These are phyloP conservation scores for Lysandra coridon DNA, from an alignment of 2,888 invertebrate species.

Conservation along the genomic window DNA sequence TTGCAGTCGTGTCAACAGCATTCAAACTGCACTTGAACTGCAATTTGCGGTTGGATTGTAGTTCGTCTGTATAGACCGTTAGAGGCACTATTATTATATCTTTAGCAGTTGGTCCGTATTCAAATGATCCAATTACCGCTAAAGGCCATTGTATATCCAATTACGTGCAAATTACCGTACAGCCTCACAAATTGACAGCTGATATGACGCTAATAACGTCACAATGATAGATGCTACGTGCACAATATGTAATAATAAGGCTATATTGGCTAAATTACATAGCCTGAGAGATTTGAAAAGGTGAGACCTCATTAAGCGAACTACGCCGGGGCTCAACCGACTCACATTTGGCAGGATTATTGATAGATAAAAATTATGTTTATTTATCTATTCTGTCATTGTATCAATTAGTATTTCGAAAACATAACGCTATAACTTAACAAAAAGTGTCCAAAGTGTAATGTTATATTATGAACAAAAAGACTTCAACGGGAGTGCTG, in stretches of 20 bases:
- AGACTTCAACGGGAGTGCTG: neutral
- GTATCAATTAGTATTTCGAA: too few relatives aligned
- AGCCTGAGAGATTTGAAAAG: too few relatives aligned
- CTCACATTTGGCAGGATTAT: too few relatives aligned
- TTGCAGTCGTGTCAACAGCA: too few relatives aligned
- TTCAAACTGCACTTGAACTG: too few relatives aligned
- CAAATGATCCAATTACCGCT: neutral
- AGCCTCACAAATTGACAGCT: neutral
- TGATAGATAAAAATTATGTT: too few relatives aligned
- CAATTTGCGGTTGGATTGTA: too few relatives aligned
- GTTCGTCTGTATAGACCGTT: too few relatives aligned
- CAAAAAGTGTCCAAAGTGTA: neutral
- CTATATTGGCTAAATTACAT: neutral
- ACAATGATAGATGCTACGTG: neutral
- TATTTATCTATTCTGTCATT: too few relatives aligned
- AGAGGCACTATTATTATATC: too few relatives aligned
- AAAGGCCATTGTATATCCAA: neutral
- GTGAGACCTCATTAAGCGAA: too few relatives aligned
- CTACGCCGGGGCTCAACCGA: too few relatives aligned
- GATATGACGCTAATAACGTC: constrained; percentile 8
- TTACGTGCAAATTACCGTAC: neutral
- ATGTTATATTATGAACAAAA: neutral
- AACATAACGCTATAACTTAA: neutral
- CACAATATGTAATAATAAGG: neutral
- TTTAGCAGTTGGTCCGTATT: neutral